These are phyloP conservation scores for Halictus quadricinctus DNA, from an alignment of 2,888 invertebrate species.

Conservation along the genomic window DNA sequence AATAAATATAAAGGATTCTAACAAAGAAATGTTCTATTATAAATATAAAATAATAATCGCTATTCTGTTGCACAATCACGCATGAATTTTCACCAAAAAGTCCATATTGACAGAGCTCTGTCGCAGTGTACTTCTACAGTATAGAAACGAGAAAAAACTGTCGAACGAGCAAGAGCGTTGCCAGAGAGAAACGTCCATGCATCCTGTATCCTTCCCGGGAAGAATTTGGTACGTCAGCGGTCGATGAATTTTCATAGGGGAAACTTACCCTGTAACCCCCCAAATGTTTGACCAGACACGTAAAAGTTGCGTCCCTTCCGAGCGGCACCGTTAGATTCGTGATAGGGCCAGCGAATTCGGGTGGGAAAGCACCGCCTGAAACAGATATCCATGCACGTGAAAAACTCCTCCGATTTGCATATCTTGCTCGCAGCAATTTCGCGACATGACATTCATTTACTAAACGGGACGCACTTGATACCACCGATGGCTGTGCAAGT, in stretches of 20 bases:
- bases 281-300: constrained; percentile 92
- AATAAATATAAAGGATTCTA: not conserved
- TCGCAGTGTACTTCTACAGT: not conserved
- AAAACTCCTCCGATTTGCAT: constrained; percentile 56
- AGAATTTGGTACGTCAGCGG: constrained; percentile 14
- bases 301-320: constrained; percentile 93
- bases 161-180: not conserved
- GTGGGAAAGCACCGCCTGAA: constrained; percentile 90
- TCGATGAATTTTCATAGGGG: constrained; percentile 43
- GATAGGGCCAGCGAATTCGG: constrained; percentile 92
- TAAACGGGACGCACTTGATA: not conserved
- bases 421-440: constrained; percentile 42
- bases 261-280: constrained; percentile 93
- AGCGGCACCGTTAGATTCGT: constrained; percentile 92
- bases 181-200: not conserved
- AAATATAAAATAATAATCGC: not conserved
- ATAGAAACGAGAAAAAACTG: not conserved
- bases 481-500: not conserved
- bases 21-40: not conserved
- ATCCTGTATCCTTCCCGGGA: not conserved
- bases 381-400: constrained; percentile 66
- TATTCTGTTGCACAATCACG: not conserved
- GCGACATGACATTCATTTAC: constrained; percentile 30
- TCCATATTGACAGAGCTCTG: not conserved
- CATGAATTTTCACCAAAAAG: not conserved